Evolutionary conservation across 2,797 vertebrate species (phyloP), one percentile per base, ranked within the genome.

Genomic region (Manis pentadactyla): DNA sequence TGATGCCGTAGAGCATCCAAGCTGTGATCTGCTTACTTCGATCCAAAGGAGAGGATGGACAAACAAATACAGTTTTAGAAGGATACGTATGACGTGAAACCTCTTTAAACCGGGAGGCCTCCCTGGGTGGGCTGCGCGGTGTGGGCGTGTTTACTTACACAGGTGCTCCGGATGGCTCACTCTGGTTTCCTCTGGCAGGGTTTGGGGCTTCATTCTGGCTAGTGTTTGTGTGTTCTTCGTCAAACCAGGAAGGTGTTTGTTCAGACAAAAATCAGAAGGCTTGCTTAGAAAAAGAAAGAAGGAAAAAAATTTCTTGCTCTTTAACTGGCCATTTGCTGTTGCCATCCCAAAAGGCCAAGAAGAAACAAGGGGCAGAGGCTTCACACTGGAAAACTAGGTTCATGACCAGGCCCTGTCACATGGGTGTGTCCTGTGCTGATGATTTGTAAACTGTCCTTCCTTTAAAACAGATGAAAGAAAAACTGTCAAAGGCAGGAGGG

Each of bases 121-220:
- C 2, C 87, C 92, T 61, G 64, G 64, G 84, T 97, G 95, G 97
- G 97, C 97, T 97, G 84, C 69, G 0, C 0, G 61, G 96, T 13
- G 42, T 94, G 85, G 97, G 94, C 49, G 66, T 90, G 73, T 96
- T 97, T 97, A 96, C 96, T 97, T 97, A 96, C 96, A 97, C 97
- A 97, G 95, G 97, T 97, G 96, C 97, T 98, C 93, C 95, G 86
- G 68, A 82, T 83, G 93, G 95, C 96, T 85, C 17, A 90, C 95
- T 94, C 83, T 93, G 71, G 94, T 83, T 97, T 97, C 97, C 75
- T 96, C 94, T 97, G 83, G 74, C 89, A 69, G 51, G 90, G 74
- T 74, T 96, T 97, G 90, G 85, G 94, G 97, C 97, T 98, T 98
- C 63, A 7, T 89, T 97, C 90, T 78, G 59, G 75, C 75, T 94